Conservation (phyloP, 1,140 invertebrate species). For the Aricia agestis region DNA sequence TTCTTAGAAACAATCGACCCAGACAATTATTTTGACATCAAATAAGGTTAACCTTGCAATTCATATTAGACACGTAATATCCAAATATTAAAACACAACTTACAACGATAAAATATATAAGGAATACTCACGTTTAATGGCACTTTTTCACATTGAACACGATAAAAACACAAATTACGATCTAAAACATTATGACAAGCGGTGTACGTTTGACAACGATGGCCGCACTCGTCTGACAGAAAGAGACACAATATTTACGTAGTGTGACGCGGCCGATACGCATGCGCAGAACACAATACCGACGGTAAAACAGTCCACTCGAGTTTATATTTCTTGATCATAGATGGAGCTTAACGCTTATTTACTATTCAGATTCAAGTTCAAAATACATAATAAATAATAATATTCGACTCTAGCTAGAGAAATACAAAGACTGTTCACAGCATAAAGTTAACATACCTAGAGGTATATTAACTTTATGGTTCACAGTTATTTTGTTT, state of each 20-base stretch:
- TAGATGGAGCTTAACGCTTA: constrained; percentile 47
- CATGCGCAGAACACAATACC: constrained; percentile 48
- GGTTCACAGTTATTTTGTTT: too few relatives aligned
- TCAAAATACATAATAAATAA: too few relatives aligned
- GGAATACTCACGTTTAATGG: constrained; percentile 49
- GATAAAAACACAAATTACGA: constrained; percentile 43
- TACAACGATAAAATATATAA: not conserved
- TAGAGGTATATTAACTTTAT: too few relatives aligned
- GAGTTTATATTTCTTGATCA: not conserved
- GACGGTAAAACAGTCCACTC: constrained; percentile 46
- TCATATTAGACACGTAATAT: not conserved
- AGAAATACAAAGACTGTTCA: too few relatives aligned
- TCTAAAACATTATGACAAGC: constrained; percentile 51
- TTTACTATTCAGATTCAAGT: not conserved
- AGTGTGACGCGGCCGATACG: constrained; percentile 56
- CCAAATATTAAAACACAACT: not conserved
- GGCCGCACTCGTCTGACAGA: constrained; percentile 37
- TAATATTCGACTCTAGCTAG: too few relatives aligned
- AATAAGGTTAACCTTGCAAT: constrained; percentile 5
- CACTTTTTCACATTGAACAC: constrained; percentile 33
- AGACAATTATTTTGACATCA: not conserved
- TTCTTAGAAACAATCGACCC: constrained; percentile 11
- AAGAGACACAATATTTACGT: constrained; percentile 33
- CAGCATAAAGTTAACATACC: too few relatives aligned
- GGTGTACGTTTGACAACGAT: constrained; percentile 47